These are phyloP conservation scores for Saccostrea glomerata DNA, from an alignment of 1,140 invertebrate species.

Conservation along the genomic window DNA sequence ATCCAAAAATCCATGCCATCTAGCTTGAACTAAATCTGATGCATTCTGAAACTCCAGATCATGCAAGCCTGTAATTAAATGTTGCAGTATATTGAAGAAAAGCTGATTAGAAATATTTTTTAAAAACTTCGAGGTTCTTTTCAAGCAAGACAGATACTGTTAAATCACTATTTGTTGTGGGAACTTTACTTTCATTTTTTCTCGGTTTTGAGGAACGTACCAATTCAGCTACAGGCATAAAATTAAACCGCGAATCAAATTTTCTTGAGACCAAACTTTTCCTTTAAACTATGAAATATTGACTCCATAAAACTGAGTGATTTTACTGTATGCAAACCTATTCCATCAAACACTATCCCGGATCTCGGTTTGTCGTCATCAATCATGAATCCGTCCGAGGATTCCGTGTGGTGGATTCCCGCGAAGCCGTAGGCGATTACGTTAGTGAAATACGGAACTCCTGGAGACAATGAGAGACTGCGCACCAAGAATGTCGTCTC, in stretches of 20 bases:
- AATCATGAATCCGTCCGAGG: slow-evolving; percentile 57
- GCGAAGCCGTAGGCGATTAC: slow-evolving; percentile 47
- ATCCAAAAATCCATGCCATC: slow-evolving; percentile 61
- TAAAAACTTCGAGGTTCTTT: not conserved
- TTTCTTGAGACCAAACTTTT: too few relatives aligned
- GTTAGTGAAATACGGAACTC: slow-evolving; percentile 47
- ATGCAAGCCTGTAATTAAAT: slow-evolving; percentile 46
- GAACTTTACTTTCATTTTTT: too few relatives aligned
- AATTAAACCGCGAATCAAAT: too few relatives aligned
- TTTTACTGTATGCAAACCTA: slow-evolving; percentile 40
- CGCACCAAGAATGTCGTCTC: not conserved
- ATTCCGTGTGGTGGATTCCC: slow-evolving; percentile 44
- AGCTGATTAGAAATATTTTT: not conserved
- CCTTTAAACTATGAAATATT: too few relatives aligned
- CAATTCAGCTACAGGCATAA: too few relatives aligned
- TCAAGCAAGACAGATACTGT: not conserved
- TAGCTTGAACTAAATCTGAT: slow-evolving; percentile 42
- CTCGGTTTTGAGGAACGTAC: too few relatives aligned
- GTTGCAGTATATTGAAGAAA: too few relatives aligned
- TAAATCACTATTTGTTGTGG: not conserved
- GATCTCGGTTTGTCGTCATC: slow-evolving; percentile 49
- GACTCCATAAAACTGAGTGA: too few relatives aligned
- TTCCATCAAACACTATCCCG: slow-evolving; percentile 59
- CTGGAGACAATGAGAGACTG: not conserved
- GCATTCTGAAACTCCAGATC: slow-evolving; percentile 59